Evolutionary conservation across 2,888 invertebrate genomes (phyloP), one percentile per base, ranked within the genome.

Genomic region (Mesochorus sp.): DNA sequence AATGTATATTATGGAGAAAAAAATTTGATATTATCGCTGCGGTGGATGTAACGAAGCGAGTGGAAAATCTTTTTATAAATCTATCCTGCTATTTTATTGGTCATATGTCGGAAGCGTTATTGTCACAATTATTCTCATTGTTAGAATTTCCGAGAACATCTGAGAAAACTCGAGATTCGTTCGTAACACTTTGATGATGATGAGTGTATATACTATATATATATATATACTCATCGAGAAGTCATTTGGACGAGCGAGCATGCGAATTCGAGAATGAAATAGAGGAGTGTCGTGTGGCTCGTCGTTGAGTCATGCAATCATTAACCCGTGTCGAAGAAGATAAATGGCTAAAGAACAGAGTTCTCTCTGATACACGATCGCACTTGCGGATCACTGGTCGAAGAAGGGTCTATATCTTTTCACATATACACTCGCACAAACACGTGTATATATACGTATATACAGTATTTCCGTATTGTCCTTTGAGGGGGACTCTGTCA

Each of bases 301-400:
- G 17, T 39, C 21, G n/a, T 39, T 24, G 39, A 28, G n/a, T n/a
- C 55, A 72, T 24, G 57, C 74, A 37, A 78, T 78, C 44, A 59
- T 78, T 62, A 37, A 67, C 53, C 53, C 53, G 78, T 49, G 55
- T 64, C 62, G 74, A 75, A 74, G 77, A 85, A 85, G 85, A 85
- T 88, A 85, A 87, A 88, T 85, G 84, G 82, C 83, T 84, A 73
- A 68, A 59, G 49, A 68, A 68, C 47, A 39, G 24, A 34, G 26
- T 51, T 66, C 86, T 86, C 84, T 85, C 86, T 84, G 86, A 88
- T 88, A 84, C 83, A 82, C 84, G 85, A 88, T 87, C 87, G 85
- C 84, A 85, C 84, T 84, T 84, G 75, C 61, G 67, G 24, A 76
- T 76, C 37, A n/a, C 51, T 42, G 14, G 51, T 31, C 37, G 28